Evolutionary conservation across 2,113 vertebrate genomes (phyloP).

Genomic region (Tragulus kanchil): DNA sequence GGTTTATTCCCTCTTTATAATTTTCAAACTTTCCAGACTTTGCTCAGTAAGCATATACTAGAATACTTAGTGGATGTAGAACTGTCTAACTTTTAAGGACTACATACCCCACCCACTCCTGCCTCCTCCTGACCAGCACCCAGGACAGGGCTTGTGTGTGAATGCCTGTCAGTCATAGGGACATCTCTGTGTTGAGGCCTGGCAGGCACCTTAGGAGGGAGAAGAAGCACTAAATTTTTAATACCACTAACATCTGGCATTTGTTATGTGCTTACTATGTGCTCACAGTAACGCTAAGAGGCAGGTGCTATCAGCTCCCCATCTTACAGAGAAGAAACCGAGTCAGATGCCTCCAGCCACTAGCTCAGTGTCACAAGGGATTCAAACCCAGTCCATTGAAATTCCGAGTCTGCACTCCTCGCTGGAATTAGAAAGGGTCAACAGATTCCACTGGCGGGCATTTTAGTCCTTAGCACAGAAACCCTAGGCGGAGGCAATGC

Average conservation of each 20-base stretch:
- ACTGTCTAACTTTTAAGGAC: not conserved
- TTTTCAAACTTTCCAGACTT: not conserved
- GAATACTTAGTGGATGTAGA: not conserved
- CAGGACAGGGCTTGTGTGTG: not conserved
- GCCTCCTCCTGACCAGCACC: not conserved
- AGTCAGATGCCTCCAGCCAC: not conserved
- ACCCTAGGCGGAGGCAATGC: not conserved
- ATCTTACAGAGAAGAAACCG: not conserved
- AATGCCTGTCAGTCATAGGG: not conserved
- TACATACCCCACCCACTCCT: not conserved
- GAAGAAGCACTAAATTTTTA: not conserved
- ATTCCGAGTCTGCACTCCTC: not conserved
- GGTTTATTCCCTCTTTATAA: not conserved
- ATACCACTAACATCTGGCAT: not conserved
- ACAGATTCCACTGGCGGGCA: not conserved
- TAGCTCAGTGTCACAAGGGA: fast-evolving
- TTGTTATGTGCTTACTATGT: not conserved
- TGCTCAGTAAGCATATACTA: not conserved
- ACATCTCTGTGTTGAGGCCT: not conserved
- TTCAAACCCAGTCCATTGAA: not conserved
- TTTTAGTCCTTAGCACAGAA: not conserved
- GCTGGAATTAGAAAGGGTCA: not conserved
- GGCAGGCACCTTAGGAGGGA: not conserved
- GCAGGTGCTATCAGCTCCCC: not conserved
- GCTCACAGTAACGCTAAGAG: too few relatives aligned